phyloP scores from a whole-genome alignment of 2,888 invertebrate species.

The Drosophila crucigera region DNA sequence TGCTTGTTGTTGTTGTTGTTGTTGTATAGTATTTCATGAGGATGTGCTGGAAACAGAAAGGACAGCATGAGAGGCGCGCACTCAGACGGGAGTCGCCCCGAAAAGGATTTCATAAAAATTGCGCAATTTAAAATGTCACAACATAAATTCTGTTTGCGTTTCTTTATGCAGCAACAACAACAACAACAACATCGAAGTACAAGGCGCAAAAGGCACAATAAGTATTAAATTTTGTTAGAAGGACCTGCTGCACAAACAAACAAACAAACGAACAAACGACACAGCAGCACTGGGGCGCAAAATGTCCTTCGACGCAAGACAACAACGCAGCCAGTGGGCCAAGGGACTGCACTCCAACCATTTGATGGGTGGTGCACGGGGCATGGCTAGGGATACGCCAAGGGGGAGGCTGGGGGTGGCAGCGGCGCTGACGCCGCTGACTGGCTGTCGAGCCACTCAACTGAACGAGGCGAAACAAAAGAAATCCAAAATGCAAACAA shows the following conservation, averaged over 20 bases:
- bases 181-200: conserved; percentile 35
- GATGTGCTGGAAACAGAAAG: conserved; percentile 53
- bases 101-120: conserved; percentile 85
- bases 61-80: conserved; percentile 53
- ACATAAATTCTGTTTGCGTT: conserved; percentile 85
- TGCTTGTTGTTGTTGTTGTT: conserved; percentile 6
- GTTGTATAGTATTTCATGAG: conserved; percentile 54
- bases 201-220: conserved; percentile 65
- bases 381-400: not conserved
- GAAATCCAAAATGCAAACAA: conserved; percentile 79
- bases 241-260: conserved; percentile 53
- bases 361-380: not conserved
- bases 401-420: not conserved
- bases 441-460: conserved; percentile 76
- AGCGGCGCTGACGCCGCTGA: conserved; percentile 70
- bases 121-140: conserved; percentile 85
- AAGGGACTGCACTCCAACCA: conserved; percentile 34
- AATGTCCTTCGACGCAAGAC: conserved; percentile 73
- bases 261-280: conserved; percentile 19
- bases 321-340: conserved; percentile 44
- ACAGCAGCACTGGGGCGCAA: conserved; percentile 42
- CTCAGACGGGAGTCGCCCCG: conserved; percentile 57
- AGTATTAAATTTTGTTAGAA: conserved; percentile 81
- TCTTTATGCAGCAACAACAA: conserved; percentile 73
- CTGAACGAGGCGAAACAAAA: conserved; percentile 69